phyloP scores from a whole-genome alignment of 1,140 invertebrate genomes.

The Penaeus vannamei region DNA sequence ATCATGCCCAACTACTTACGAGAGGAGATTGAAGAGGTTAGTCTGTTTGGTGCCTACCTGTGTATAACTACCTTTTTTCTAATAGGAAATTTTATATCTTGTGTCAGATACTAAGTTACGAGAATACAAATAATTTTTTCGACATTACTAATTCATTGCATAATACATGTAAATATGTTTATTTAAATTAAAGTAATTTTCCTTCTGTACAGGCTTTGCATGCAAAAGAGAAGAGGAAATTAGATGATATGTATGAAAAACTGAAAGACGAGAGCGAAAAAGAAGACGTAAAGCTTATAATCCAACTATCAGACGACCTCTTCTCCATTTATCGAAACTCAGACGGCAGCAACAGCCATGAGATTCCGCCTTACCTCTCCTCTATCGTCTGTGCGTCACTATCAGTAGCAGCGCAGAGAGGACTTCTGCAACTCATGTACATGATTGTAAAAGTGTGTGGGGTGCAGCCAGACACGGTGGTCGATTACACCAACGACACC shows the following conservation, averaged over 20 bases:
- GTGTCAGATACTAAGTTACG: no score
- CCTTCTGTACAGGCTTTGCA: conserved; percentile 1
- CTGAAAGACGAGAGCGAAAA: conserved; percentile 31
- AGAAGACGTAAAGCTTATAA: background rate
- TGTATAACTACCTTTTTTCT: no score
- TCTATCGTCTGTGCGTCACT: background rate
- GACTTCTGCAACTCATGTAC: conserved; percentile 37
- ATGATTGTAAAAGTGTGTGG: background rate
- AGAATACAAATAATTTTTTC: no score
- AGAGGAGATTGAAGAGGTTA: conserved; percentile 34
- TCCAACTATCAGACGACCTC: background rate
- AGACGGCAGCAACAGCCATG: background rate
- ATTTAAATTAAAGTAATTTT: background rate
- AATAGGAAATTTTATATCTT: no score
- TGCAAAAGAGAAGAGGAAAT: conserved; percentile 12
- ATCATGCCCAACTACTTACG: background rate
- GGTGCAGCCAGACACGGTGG: background rate
- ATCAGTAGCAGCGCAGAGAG: conserved; percentile 17
- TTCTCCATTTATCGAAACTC: background rate
- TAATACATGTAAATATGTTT: no score
- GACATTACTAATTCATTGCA: no score
- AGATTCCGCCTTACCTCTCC: background rate
- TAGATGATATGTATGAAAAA: conserved; percentile 42
- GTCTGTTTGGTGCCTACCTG: background rate
- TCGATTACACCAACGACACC: conserved; percentile 7